Base-by-base conservation (phyloP, 2,888 invertebrate genomes). In the Chironomus tentans region DNA sequence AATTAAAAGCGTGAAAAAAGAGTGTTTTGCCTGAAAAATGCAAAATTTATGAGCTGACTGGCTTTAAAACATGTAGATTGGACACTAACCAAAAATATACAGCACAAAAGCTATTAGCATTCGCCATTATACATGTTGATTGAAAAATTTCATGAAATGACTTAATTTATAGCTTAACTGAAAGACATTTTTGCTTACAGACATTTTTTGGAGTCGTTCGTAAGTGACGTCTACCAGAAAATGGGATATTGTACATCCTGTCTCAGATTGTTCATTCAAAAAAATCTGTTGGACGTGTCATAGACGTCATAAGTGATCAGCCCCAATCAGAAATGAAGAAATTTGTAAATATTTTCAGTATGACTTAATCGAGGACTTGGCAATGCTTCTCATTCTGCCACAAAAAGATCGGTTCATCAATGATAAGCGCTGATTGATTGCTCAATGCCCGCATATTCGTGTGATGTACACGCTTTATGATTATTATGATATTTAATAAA, bases 341-440 rank as follows among this genome's bases (percentile, higher is more conserved):
- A 15, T 50, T 50, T 15, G 15, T 50, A n/a, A 38, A 38, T 38
- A 10, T 38, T 38, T 38, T 10, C 38, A 38, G 15, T 47, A 5
- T 46, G 10, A 21, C 38, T 28, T 70, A 70, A 70, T 70, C 24
- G 70, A 12, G 18, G 56, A 56, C 2, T n/a, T 56, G 18, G 18
- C 56, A 56, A 56, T 56, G n/a, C 56, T 69, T 46, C 46, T 69
- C 38, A 3, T 69, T 46, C 15, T 24, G 70, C 2, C 10, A 21
- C 50, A 70, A 50, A 22, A 70, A 70, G 70, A 70, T 70, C 70
- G 21, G 21, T 56, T 48, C 50, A 50, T 50, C 70, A 21, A 1
- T 21, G 70, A 70, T 70, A 70, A 56, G 50, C 70, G 70, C 22
- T 48, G 70, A 70, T 70, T 70, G 70, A 70, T 70, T 70, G 18